A percentile compares a stretch with the other conserved stretches of the same genome.
Evolutionary conservation across 2,797 vertebrate species (phyloP).

Genomic region (Agapornis canus): DNA sequence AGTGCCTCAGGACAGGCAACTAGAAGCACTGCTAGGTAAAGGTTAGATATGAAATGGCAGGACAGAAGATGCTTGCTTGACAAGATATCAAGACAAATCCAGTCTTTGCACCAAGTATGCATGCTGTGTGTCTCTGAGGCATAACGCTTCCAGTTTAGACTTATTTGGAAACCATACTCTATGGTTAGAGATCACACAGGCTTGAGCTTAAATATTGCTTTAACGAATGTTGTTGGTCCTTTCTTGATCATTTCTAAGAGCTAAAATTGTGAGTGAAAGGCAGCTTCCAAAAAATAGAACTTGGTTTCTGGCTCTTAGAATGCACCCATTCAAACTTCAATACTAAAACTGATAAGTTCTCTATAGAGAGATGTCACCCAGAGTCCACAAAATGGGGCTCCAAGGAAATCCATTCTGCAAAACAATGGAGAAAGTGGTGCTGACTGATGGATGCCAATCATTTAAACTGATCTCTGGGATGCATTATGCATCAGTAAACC

Average conservation of each 20-base stretch:
- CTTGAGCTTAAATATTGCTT: not conserved
- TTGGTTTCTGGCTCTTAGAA: not conserved
- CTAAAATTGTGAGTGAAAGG: not conserved
- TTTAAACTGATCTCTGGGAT: constrained; percentile 21
- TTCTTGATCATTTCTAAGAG: not conserved
- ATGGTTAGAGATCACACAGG: not conserved
- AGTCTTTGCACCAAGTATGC: not conserved
- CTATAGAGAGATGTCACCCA: not conserved
- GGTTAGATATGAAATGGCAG: not conserved
- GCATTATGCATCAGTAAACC: not conserved
- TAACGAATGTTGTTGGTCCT: not conserved
- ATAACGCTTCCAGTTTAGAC: not conserved
- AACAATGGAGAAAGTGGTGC: not conserved
- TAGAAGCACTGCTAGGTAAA: not conserved
- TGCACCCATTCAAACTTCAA: not conserved
- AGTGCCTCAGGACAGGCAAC: not conserved
- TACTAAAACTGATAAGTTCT: not conserved
- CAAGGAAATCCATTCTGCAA: not conserved
- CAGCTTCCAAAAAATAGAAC: not conserved
- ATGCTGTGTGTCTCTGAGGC: not conserved
- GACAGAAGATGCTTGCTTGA: not conserved
- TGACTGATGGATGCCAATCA: not conserved
- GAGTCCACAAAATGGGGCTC: not conserved
- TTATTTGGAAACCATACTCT: not conserved
- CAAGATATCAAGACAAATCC: not conserved